Conservation (phyloP, 2,797 vertebrate genomes). For the Cyclopterus lumpus region DNA sequence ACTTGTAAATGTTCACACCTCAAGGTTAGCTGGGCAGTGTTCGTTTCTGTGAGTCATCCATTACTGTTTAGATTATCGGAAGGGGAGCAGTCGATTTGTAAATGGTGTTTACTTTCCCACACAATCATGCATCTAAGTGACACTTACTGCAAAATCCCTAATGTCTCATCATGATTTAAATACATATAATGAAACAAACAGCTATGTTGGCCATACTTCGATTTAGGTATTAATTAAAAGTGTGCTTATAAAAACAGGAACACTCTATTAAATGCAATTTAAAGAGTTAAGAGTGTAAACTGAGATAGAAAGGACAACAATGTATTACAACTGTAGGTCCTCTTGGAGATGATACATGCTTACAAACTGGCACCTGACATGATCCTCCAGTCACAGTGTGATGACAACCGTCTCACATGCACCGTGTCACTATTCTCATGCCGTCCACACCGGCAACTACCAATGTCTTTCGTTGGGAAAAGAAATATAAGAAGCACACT, state of each 20-base stretch:
- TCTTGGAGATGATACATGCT: background rate
- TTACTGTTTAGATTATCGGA: conserved; percentile 12
- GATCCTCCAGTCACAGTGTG: background rate
- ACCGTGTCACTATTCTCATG: conserved; percentile 6
- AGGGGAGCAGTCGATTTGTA: conserved; percentile 16
- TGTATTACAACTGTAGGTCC: background rate
- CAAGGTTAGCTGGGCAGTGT: conserved; percentile 34
- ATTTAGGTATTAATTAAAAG: background rate
- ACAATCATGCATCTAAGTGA: background rate
- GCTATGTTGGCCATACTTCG: background rate
- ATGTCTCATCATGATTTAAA: background rate
- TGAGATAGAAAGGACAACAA: background rate
- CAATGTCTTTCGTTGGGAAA: conserved; percentile 2
- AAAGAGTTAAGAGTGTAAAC: background rate
- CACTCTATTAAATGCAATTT: background rate
- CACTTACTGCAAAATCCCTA: background rate
- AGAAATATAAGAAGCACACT: conserved; percentile 5
- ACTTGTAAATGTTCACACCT: conserved; percentile 39
- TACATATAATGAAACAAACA: background rate
- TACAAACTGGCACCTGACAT: background rate
- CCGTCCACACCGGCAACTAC: background rate
- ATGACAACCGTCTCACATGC: background rate
- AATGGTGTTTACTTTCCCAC: conserved; percentile 47
- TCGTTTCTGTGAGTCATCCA: conserved; percentile 10
- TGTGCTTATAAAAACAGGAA: background rate